Percentiles rank a stretch among this genome's conserved stretches.
phyloP scores from a whole-genome alignment of 2,888 invertebrate genomes.

The Synergus gifuensis region DNA sequence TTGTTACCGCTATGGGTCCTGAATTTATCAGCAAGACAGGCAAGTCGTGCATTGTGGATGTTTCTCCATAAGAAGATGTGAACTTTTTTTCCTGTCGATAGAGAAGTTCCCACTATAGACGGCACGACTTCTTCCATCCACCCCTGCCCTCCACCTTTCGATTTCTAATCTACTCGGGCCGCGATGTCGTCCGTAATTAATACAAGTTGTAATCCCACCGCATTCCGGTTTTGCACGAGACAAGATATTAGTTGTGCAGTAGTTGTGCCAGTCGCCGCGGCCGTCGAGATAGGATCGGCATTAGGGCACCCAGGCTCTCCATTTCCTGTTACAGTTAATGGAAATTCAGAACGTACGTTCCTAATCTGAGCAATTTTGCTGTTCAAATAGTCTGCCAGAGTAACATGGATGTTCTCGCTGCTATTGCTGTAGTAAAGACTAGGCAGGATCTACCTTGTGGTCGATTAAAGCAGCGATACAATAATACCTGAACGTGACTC shows the following conservation, averaged over 20 bases:
- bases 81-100: slow-evolving; percentile 10
- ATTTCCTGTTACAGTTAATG: slow-evolving; percentile 75
- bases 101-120: slow-evolving; percentile 17
- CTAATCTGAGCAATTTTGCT: slow-evolving; percentile 72
- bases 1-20: slow-evolving; percentile 3
- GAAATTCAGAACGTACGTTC: slow-evolving; percentile 73
- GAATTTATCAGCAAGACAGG: slow-evolving; percentile 18
- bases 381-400: slow-evolving; percentile 62
- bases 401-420: slow-evolving; percentile 28
- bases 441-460: slow-evolving; percentile 46
- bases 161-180: slow-evolving; percentile 75
- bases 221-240: slow-evolving; percentile 76
- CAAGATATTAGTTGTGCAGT: slow-evolving; percentile 75
- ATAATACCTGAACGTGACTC: slow-evolving; percentile 64
- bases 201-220: slow-evolving; percentile 75
- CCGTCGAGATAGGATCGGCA: slow-evolving; percentile 73
- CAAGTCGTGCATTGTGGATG: slow-evolving; percentile 6
- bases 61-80: slow-evolving; percentile 21
- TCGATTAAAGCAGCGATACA: slow-evolving; percentile 49
- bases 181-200: slow-evolving; percentile 77
- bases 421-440: neutral
- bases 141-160: slow-evolving; percentile 66
- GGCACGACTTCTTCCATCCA: slow-evolving; percentile 53
- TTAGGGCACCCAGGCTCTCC: slow-evolving; percentile 66
- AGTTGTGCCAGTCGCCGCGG: slow-evolving; percentile 64